A percentile compares a stretch with the other conserved stretches of the same genome.
phyloP scores from a whole-genome alignment of 35 echinoderm and acorn worm species.

The Anneissia japonica region DNA sequence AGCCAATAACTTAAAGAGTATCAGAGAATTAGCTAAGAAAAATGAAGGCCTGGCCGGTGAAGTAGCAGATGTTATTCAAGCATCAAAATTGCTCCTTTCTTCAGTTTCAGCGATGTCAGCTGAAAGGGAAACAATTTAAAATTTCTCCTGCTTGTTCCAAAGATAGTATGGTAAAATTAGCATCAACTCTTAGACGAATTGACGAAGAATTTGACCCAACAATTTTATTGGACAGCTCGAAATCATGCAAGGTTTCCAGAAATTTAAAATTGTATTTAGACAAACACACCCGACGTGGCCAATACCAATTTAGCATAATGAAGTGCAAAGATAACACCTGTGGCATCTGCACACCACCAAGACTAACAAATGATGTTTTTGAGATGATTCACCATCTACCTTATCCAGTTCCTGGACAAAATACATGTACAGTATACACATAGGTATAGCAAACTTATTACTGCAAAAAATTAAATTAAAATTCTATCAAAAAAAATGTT shows the following conservation, averaged over 20 bases:
- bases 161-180: background rate
- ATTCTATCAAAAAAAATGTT: no score
- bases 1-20: slow-evolving; percentile 33
- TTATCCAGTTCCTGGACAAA: background rate
- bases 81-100: slow-evolving; percentile 10
- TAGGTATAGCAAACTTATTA: no score
- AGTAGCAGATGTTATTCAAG: slow-evolving; percentile 25
- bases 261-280: slow-evolving; percentile 8
- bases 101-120: background rate
- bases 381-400: slow-evolving; percentile 15
- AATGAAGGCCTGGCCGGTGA: background rate
- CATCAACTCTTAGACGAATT: background rate
- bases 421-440: no score
- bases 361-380: slow-evolving; percentile 22
- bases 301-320: slow-evolving; percentile 37
- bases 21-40: slow-evolving; percentile 20
- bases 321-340: slow-evolving; percentile 34
- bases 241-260: slow-evolving; percentile 8
- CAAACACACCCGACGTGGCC: background rate
- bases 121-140: background rate
- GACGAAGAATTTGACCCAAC: background rate
- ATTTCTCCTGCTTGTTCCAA: background rate
- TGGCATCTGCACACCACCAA: background rate
- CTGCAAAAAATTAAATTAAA: no score
- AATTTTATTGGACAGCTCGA: background rate